phyloP scores from a whole-genome alignment of 2,888 invertebrate genomes.

The Strigamia transsilvanica region DNA sequence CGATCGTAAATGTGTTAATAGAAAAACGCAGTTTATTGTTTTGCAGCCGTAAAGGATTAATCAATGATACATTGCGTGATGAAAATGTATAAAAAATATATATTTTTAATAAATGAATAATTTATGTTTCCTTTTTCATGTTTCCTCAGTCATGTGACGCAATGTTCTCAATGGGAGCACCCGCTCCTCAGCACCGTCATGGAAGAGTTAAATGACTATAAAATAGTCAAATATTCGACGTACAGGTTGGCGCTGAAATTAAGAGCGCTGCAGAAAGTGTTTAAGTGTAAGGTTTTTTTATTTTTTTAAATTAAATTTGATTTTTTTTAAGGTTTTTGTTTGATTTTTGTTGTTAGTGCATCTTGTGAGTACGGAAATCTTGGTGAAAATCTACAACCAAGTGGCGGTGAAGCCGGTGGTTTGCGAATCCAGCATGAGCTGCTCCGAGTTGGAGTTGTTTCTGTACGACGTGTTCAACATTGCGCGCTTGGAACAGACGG shows the following conservation, averaged over 20 bases:
- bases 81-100: background rate
- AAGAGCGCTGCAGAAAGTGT: slow-evolving; percentile 70
- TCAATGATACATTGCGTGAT: background rate
- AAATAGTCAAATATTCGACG: slow-evolving; percentile 77
- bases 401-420: background rate
- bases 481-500: slow-evolving; percentile 67
- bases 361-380: background rate
- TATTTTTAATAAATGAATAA: background rate
- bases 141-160: slow-evolving; percentile 50
- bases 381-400: slow-evolving; percentile 31
- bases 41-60: background rate
- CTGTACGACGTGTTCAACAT: slow-evolving; percentile 11
- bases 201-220: slow-evolving; percentile 60
- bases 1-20: slow-evolving; percentile 28
- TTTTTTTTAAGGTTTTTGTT: background rate
- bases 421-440: background rate
- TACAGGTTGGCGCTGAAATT: slow-evolving; percentile 81
- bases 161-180: slow-evolving; percentile 55
- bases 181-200: slow-evolving; percentile 53
- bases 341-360: background rate
- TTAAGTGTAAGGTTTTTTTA: slow-evolving; percentile 69
- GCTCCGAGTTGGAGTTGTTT: slow-evolving; percentile 1
- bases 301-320: background rate
- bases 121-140: background rate
- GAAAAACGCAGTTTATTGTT: background rate